Evolutionary conservation across 2,888 invertebrate genomes (phyloP).

Genomic region (Tricholauxania praeusta): DNA sequence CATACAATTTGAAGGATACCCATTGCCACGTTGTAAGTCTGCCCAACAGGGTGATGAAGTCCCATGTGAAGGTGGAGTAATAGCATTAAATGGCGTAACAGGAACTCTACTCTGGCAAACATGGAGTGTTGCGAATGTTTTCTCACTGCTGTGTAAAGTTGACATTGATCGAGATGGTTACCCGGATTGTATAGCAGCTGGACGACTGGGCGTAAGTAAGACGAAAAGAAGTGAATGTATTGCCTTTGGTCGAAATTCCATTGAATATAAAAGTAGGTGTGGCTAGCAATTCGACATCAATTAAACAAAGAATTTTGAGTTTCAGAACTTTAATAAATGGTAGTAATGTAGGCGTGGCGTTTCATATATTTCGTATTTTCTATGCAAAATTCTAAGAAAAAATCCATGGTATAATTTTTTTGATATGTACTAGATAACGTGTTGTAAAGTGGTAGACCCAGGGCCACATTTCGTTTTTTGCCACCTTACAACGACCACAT

Average conservation of each 20-base stretch:
- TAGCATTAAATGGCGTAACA: slow-evolving; percentile 79
- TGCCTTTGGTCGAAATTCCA: too few species aligned
- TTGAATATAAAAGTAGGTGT: too few species aligned
- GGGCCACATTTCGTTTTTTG: not conserved
- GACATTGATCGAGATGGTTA: slow-evolving; percentile 79
- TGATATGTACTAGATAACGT: too few species aligned
- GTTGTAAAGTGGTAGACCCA: too few species aligned
- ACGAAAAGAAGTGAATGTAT: not conserved
- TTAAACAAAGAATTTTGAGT: too few species aligned
- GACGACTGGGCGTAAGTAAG: slow-evolving; percentile 76
- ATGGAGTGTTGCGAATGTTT: slow-evolving; percentile 80
- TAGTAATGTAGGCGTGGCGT: too few species aligned
- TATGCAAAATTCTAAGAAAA: too few species aligned
- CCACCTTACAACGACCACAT: too few species aligned
- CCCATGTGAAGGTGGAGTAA: slow-evolving; percentile 80
- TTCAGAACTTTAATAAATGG: too few species aligned
- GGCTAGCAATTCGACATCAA: too few species aligned
- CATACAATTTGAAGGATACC: slow-evolving; percentile 71
- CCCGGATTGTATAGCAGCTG: slow-evolving; percentile 80
- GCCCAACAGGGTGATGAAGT: slow-evolving; percentile 76
- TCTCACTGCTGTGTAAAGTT: slow-evolving; percentile 77
- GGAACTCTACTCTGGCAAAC: slow-evolving; percentile 81
- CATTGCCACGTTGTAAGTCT: slow-evolving; percentile 71
- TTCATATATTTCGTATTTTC: too few species aligned
- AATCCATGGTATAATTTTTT: too few species aligned